Evolutionary conservation across 2,113 vertebrate species (phyloP), one percentile per base, ranked within the genome.

Genomic region (Tragulus kanchil): DNA sequence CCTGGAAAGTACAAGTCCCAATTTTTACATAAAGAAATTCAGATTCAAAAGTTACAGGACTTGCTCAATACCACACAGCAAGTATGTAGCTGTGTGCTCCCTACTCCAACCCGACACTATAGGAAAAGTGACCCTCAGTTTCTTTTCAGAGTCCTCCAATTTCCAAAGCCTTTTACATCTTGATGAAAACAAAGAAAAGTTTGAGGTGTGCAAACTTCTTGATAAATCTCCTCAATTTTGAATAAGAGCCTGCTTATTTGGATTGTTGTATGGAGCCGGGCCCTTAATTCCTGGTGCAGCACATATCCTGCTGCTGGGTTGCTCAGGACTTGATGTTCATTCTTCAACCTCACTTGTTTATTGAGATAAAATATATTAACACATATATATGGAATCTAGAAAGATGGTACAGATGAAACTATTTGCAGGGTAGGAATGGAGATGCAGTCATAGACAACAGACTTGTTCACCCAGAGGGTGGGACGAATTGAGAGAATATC

Each of bases 21-120:
- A 56, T 78, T 95, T 36, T 65, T 67, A 91, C 13, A 28, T 88
- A 71, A 88, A 45, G 50, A 81, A 93, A 85, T 26, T 94, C 36
- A 91, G 36, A 92, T 3, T 62, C 28, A 77, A 62, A 96, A 21
- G 19, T 86, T 93, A 90, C 1, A 56, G 6, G 42, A 31, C 28
- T 86, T 93, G 14, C 21, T 15, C 42, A 86, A 58, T 1, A 2
- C 61, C 26, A 86, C 26, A 61, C 2, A 52, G 26, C 26, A 71
- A 50, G 11, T 77, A 56, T 91, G 10, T 4, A 16, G 23, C 26
- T 19, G 23, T 83, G 16, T 61, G 31, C 48, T 83, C 65, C 36
- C 31, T 50, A 45, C 56, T 90, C 52, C 23, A 67, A 13, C 65
- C 73, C 36, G 48, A 83, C 11, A 78, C 42, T 81, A 78, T 36